Evolutionary conservation across 1,140 invertebrate species (phyloP).

Genomic region (Plodia interpunctella): DNA sequence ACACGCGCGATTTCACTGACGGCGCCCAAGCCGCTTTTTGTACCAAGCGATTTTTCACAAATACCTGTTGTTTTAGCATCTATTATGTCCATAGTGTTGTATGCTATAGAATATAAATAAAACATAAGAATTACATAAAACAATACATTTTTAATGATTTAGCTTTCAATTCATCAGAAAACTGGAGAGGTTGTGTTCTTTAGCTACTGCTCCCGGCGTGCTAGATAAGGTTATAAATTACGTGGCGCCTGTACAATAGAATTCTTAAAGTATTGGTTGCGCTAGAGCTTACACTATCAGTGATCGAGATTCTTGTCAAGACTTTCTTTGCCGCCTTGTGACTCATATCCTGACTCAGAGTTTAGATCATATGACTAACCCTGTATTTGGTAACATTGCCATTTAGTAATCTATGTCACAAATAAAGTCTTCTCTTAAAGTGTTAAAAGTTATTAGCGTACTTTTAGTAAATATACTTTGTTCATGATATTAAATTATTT

Average conservation of each 20-base stretch:
- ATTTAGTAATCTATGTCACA: no score
- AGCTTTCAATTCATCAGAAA: background rate
- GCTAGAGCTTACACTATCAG: slow-evolving; percentile 32
- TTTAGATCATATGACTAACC: slow-evolving; percentile 27
- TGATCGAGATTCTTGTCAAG: slow-evolving; percentile 26
- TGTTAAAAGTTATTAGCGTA: no score
- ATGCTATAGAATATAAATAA: background rate
- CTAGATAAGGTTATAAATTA: slow-evolving; percentile 60
- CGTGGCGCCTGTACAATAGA: slow-evolving; percentile 57
- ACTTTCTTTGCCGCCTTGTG: slow-evolving; percentile 43
- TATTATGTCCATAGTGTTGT: slow-evolving; percentile 23
- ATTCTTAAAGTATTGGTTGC: slow-evolving; percentile 53
- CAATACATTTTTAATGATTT: slow-evolving; percentile 12
- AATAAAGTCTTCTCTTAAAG: no score
- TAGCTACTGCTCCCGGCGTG: slow-evolving; percentile 29
- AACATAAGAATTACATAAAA: slow-evolving; percentile 4
- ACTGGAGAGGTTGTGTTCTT: background rate
- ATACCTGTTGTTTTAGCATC: slow-evolving; percentile 34
- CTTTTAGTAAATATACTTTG: no score
- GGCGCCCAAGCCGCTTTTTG: slow-evolving; percentile 46
- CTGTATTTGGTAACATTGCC: background rate
- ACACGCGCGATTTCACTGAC: slow-evolving; percentile 69
- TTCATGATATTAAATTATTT: no score
- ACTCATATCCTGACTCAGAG: slow-evolving; percentile 38
- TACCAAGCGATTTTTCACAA: slow-evolving; percentile 61